phyloP scores from a whole-genome alignment of 2,113 vertebrate genomes.

The Bubo scandiacus region DNA sequence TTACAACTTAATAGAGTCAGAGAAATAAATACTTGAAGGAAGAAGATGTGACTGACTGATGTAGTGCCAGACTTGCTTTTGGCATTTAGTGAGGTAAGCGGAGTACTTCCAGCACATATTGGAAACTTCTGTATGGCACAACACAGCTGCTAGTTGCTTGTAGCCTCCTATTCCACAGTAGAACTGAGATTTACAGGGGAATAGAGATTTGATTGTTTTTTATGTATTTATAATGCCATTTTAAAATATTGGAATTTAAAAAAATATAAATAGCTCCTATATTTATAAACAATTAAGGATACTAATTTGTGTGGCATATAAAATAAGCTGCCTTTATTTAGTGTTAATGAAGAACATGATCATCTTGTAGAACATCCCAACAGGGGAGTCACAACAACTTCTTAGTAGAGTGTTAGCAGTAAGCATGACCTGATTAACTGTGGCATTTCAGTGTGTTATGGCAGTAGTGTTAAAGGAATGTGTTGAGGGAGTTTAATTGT shows the following conservation, averaged over 20 bases:
- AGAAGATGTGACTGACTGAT: background rate
- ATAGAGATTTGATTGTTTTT: background rate
- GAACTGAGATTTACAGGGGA: background rate
- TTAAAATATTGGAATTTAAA: background rate
- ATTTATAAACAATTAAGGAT: slow-evolving; percentile 1
- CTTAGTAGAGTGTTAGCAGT: background rate
- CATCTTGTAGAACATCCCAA: slow-evolving; percentile 37
- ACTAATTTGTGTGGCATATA: background rate
- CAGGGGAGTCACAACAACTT: slow-evolving; percentile 26
- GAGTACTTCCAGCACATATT: background rate
- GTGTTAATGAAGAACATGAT: slow-evolving; percentile 26
- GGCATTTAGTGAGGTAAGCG: background rate
- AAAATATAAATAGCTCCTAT: background rate
- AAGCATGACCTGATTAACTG: slow-evolving; percentile 64
- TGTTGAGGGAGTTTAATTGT: slow-evolving; percentile 64
- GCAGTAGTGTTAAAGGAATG: slow-evolving; percentile 60
- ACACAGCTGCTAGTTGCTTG: background rate
- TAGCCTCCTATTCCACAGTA: background rate
- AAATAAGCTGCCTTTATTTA: background rate
- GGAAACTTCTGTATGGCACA: background rate
- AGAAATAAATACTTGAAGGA: slow-evolving; percentile 28
- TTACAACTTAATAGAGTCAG: background rate
- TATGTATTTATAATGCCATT: background rate
- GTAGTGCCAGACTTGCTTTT: slow-evolving; percentile 11
- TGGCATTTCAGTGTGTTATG: slow-evolving; percentile 36